These are phyloP conservation scores for Hippoglossus stenolepis DNA, from an alignment of 2,113 vertebrate genomes.

Conservation along the genomic window DNA sequence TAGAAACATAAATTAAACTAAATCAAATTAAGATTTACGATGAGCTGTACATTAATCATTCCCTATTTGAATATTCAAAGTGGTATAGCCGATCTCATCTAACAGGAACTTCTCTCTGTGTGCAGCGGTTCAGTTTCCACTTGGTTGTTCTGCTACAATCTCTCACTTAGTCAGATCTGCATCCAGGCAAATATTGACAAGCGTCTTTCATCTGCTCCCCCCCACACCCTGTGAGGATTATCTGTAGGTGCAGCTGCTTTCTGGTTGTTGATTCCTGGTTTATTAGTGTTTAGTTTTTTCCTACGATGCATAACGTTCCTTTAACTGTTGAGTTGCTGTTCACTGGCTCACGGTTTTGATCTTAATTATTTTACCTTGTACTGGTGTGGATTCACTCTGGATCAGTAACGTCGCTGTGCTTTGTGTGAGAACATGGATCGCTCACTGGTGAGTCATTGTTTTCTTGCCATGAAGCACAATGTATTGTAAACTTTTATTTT, in stretches of 20 bases:
- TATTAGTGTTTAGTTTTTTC: not conserved
- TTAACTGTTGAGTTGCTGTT: not conserved
- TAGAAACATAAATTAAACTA: not conserved
- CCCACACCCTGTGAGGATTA: not conserved
- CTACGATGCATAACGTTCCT: not conserved
- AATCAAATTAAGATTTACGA: not conserved
- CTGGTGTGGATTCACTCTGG: not conserved
- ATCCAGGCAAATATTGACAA: conserved; percentile 2
- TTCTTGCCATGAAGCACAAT: too few species aligned
- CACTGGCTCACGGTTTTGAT: not conserved
- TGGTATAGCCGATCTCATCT: not conserved
- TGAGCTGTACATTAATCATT: not conserved
- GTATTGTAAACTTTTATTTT: too few species aligned
- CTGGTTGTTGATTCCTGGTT: not conserved
- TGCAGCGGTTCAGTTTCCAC: not conserved
- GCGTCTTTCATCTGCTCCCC: not conserved
- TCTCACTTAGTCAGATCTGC: not conserved
- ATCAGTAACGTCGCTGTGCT: not conserved
- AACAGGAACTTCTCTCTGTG: not conserved
- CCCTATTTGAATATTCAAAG: not conserved
- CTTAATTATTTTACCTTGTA: not conserved
- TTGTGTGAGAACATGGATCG: not conserved
- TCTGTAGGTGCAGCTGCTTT: not conserved
- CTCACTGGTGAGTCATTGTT: not conserved
- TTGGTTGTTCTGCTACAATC: not conserved